These are phyloP conservation scores for Agriopis aurantiaria DNA, from an alignment of 2,888 invertebrate genomes.

Conservation along the genomic window DNA sequence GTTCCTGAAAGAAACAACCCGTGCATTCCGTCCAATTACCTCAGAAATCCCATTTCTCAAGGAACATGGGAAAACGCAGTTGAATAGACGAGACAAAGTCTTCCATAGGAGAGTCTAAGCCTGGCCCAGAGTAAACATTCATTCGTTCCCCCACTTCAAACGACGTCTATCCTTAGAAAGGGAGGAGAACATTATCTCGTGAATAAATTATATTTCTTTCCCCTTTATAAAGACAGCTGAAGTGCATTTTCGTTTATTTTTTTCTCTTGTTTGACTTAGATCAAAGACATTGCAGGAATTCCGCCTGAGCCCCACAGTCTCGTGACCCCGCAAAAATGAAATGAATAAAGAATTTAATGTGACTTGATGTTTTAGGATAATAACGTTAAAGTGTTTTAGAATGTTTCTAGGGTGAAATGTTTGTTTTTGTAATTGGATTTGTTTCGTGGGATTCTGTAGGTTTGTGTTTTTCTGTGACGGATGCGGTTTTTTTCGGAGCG, in stretches of 20 bases:
- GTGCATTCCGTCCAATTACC: constrained; percentile 33
- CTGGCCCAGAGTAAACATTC: constrained; percentile 73
- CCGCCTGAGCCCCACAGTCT: constrained; percentile 57
- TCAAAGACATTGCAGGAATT: constrained; percentile 82
- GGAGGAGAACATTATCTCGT: constrained; percentile 85
- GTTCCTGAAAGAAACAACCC: constrained; percentile 32
- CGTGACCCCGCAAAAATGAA: constrained; percentile 81
- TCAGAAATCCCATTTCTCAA: constrained; percentile 41
- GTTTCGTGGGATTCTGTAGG: constrained; percentile 61
- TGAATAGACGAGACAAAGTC: constrained; percentile 58
- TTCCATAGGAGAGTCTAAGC: constrained; percentile 56
- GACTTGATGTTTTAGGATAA: constrained; percentile 82
- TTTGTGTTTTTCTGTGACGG: constrained; percentile 45
- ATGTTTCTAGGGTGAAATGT: constrained; percentile 71
- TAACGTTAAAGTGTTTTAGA: constrained; percentile 78
- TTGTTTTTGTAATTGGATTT: constrained; percentile 78
- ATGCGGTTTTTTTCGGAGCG: constrained; percentile 8
- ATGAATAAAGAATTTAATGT: constrained; percentile 83
- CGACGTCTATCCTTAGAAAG: constrained; percentile 73
- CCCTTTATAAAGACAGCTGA: constrained; percentile 84
- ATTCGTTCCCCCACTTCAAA: constrained; percentile 75
- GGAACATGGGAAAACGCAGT: constrained; percentile 40
- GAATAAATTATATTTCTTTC: constrained; percentile 85
- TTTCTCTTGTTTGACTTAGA: constrained; percentile 75
- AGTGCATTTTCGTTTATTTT: constrained; percentile 84